Evolutionary conservation across 2,113 vertebrate genomes (phyloP).

Genomic region (Misgurnus anguillicaudatus): DNA sequence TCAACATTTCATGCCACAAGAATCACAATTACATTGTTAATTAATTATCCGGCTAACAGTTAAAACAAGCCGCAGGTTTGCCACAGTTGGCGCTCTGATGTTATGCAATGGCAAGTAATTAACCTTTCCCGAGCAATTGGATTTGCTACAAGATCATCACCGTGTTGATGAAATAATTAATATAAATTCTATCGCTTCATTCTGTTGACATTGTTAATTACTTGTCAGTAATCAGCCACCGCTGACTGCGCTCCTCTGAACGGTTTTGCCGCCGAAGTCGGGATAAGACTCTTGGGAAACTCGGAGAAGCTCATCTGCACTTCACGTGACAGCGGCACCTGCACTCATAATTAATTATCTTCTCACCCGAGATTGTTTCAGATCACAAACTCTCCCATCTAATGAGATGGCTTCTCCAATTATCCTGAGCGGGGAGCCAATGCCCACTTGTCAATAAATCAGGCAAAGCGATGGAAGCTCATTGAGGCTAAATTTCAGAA

Average conservation of each 20-base stretch:
- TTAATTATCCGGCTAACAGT: conserved; percentile 80
- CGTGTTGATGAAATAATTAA: conserved; percentile 85
- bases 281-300: conserved; percentile 62
- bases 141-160: conserved; percentile 80
- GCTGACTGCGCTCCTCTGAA: conserved; percentile 80
- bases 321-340: conserved; percentile 58
- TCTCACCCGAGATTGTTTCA: conserved; percentile 61
- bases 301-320: conserved; percentile 54
- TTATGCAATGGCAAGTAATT: conserved; percentile 81
- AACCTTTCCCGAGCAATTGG: conserved; percentile 84
- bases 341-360: conserved; percentile 75
- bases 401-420: conserved; percentile 75
- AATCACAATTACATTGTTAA: conserved; percentile 79
- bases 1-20: conserved; percentile 76
- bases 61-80: conserved; percentile 73
- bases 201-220: conserved; percentile 87
- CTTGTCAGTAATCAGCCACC: conserved; percentile 86
- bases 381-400: conserved; percentile 66
- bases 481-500: conserved; percentile 72
- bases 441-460: conserved; percentile 73
- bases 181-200: conserved; percentile 83
- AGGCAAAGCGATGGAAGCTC: conserved; percentile 63
- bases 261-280: conserved; percentile 68
- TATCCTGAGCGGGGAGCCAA: conserved; percentile 62
- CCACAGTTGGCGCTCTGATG: conserved; percentile 74